These are phyloP conservation scores for Chrysotoxum bicinctum DNA, from an alignment of 2,888 invertebrate genomes.

Conservation along the genomic window DNA sequence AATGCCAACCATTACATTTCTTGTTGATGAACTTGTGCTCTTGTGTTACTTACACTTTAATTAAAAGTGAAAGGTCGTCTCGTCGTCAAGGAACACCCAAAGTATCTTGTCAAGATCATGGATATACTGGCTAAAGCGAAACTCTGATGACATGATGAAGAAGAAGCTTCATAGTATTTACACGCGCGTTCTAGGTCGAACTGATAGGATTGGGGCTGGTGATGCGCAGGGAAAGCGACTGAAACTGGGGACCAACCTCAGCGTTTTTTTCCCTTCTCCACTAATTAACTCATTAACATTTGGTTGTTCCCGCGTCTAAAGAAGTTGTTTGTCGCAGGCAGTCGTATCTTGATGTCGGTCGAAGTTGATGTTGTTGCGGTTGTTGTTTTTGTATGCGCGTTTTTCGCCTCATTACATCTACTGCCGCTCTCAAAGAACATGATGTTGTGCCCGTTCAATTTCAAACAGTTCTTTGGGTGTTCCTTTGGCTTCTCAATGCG, in stretches of 20 bases:
- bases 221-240: not conserved
- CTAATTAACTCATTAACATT: constrained; percentile 81
- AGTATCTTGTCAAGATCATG: constrained; percentile 46
- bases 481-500: constrained; percentile 18
- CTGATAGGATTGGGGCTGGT: not conserved
- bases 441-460: constrained; percentile 38
- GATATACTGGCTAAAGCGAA: constrained; percentile 35
- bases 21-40: constrained; percentile 43
- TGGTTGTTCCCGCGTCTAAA: constrained; percentile 74
- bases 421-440: constrained; percentile 45
- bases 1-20: not conserved
- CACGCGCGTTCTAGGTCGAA: constrained; percentile 55
- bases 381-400: constrained; percentile 36
- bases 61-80: constrained; percentile 53
- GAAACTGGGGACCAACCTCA: constrained; percentile 76
- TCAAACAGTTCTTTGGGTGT: constrained; percentile 53
- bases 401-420: constrained; percentile 63
- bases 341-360: constrained; percentile 67
- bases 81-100: constrained; percentile 41
- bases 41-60: constrained; percentile 38
- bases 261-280: constrained; percentile 75
- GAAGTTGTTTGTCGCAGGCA: constrained; percentile 72
- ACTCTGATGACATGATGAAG: constrained; percentile 44
- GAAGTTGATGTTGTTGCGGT: constrained; percentile 64
- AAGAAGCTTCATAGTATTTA: constrained; percentile 44